A percentile compares a stretch with the other conserved stretches of the same genome.
Conservation (phyloP, 2,888 invertebrate species). For the Horisme vitalbata region DNA sequence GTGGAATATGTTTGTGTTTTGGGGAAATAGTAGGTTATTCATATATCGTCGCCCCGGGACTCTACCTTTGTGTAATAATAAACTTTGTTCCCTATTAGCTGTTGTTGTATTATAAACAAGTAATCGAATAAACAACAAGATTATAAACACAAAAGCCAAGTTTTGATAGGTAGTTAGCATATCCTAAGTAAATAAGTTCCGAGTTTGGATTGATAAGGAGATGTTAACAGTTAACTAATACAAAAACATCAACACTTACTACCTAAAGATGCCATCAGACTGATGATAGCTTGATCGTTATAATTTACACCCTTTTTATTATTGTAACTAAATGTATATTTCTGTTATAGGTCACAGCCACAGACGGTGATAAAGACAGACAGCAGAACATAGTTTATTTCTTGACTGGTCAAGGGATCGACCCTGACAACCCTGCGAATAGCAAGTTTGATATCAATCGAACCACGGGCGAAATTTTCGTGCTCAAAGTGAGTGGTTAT, state of each 20-base stretch:
- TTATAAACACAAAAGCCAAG: constrained; percentile 46
- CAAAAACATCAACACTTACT: too few relatives aligned
- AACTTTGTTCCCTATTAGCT: constrained; percentile 28
- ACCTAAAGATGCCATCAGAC: too few relatives aligned
- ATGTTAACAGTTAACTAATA: too few relatives aligned
- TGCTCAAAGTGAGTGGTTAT: constrained; percentile 89
- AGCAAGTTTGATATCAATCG: constrained; percentile 98
- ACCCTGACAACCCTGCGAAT: constrained; percentile 96
- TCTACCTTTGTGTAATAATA: constrained; percentile 31
- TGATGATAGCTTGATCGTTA: too few relatives aligned
- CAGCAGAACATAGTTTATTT: constrained; percentile 98
- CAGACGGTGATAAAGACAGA: constrained; percentile 97
- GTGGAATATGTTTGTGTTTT: constrained; percentile 39
- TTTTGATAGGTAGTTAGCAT: constrained; percentile 35
- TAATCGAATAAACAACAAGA: constrained; percentile 12
- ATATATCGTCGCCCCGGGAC: constrained; percentile 27
- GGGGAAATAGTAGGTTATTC: constrained; percentile 36
- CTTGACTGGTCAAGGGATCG: constrained; percentile 97
- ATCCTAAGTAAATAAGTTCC: too few relatives aligned
- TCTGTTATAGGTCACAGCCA: constrained; percentile 92
- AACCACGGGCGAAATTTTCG: constrained; percentile 97
- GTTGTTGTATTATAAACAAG: constrained; percentile 38
- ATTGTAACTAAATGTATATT: too few relatives aligned
- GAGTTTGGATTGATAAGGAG: too few relatives aligned
- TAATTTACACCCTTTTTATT: too few relatives aligned